These are phyloP conservation scores for Sorex maritimensis DNA, from an alignment of 2,797 vertebrate species.

Conservation along the genomic window DNA sequence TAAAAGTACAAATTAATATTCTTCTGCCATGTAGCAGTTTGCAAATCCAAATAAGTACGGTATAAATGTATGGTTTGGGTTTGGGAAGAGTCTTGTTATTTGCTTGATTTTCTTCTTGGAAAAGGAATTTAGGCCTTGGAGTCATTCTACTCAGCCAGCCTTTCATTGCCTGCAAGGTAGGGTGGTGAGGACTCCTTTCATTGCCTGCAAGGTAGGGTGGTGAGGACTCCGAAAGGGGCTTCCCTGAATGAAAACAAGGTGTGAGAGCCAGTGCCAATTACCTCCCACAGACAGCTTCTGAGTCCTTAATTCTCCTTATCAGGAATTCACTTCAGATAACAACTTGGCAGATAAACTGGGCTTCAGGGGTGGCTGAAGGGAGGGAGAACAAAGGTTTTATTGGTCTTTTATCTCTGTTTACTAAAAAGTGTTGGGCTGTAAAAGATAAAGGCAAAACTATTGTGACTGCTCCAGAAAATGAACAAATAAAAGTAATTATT, in stretches of 20 bases:
- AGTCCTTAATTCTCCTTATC: conserved; percentile 87
- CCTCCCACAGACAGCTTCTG: conserved; percentile 70
- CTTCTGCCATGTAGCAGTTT: background rate
- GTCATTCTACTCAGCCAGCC: background rate
- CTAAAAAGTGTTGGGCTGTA: conserved; percentile 83
- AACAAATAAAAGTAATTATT: conserved; percentile 83
- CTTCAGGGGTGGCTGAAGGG: conserved; percentile 66
- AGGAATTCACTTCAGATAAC: conserved; percentile 85
- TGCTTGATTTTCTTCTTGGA: conserved; percentile 18
- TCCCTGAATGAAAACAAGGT: conserved; percentile 50
- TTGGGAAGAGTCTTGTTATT: conserved; percentile 31
- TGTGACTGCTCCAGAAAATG: conserved; percentile 74
- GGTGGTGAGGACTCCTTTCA: conserved; percentile 40
- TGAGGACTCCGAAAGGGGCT: conserved; percentile 33
- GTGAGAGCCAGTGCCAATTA: conserved; percentile 74
- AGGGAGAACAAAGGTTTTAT: conserved; percentile 78
- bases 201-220: background rate
- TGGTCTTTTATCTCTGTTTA: conserved; percentile 81
- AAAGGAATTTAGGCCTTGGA: conserved; percentile 46
- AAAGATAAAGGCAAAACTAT: conserved; percentile 78
- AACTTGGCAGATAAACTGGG: conserved; percentile 84
- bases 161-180: background rate
- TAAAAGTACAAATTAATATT: conserved; percentile 53
- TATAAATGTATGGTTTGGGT: conserved; percentile 8
- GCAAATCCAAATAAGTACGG: conserved; percentile 25